These are phyloP conservation scores for Rotaria magnacalcarata DNA, from an alignment of 2,888 invertebrate species.

Conservation along the genomic window DNA sequence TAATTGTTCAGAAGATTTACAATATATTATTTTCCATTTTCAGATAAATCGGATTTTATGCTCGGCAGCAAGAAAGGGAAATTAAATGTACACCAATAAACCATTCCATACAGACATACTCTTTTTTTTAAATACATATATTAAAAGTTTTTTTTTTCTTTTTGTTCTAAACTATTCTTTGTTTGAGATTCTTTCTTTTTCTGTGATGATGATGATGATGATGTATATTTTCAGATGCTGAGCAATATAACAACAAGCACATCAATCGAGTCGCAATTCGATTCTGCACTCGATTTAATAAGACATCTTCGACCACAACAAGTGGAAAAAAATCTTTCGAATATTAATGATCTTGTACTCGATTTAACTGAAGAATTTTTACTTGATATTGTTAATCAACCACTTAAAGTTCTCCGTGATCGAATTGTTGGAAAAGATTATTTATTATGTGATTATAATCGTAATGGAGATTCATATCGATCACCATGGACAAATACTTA, in stretches of 20 bases:
- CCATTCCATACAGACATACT: not conserved
- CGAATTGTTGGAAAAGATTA: slow-evolving; percentile 92
- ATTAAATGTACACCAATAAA: not conserved
- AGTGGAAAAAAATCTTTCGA: slow-evolving; percentile 64
- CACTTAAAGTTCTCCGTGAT: slow-evolving; percentile 87
- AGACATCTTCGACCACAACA: slow-evolving; percentile 95
- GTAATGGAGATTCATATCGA: slow-evolving; percentile 96
- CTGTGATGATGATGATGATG: not conserved
- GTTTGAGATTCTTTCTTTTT: not conserved
- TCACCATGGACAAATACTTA: slow-evolving; percentile 53
- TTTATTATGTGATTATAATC: slow-evolving; percentile 93
- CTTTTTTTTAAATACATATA: not conserved
- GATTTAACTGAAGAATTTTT: slow-evolving; percentile 89
- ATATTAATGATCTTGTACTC: slow-evolving; percentile 66
- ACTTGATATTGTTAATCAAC: slow-evolving; percentile 87
- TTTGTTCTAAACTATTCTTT: not conserved
- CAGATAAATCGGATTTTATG: slow-evolving; percentile 28
- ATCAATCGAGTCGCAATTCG: slow-evolving; percentile 74
- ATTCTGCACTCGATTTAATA: slow-evolving; percentile 97
- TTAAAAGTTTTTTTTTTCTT: not conserved
- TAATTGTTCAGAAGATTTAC: no score
- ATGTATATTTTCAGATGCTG: not conserved
- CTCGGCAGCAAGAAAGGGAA: slow-evolving; percentile 22
- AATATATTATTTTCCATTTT: not conserved
- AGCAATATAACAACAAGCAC: slow-evolving; percentile 29